Conservation (phyloP, 2,113 vertebrate genomes). For the Stomatorhinus ivindoensis region DNA sequence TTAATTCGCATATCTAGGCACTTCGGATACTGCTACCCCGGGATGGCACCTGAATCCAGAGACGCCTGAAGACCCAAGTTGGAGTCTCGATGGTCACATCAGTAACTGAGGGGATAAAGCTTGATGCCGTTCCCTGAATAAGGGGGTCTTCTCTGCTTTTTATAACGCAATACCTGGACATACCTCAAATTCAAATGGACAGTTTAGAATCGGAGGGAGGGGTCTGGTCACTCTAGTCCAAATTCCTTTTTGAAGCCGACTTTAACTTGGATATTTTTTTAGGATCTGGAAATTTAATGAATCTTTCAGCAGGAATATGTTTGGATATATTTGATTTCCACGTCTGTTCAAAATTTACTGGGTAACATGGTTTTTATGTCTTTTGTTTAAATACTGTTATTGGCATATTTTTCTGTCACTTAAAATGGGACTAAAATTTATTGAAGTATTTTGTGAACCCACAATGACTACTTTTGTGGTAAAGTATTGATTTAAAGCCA, state of each 20-base stretch:
- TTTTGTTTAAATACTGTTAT: constrained; percentile 11
- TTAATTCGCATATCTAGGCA: constrained; percentile 72
- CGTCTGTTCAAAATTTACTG: neutral
- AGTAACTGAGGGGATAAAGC: constrained; percentile 50
- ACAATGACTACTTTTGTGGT: neutral
- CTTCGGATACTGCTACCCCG: constrained; percentile 57
- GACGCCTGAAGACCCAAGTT: constrained; percentile 60
- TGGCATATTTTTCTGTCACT: constrained; percentile 5
- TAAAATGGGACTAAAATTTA: neutral
- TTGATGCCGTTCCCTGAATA: constrained; percentile 59
- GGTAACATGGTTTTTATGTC: neutral
- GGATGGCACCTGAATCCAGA: constrained; percentile 56
- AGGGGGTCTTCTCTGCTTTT: constrained; percentile 49
- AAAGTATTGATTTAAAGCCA: neutral
- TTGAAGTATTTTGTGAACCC: constrained; percentile 5
- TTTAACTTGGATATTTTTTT: neutral
- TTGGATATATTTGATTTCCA: neutral
- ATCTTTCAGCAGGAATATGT: neutral
- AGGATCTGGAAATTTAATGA: neutral
- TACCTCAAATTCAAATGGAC: constrained; percentile 47
- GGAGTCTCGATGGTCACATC: constrained; percentile 47
- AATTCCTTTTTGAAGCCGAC: neutral
- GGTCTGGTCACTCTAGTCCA: neutral
- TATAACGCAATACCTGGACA: constrained; percentile 51
- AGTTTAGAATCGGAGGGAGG: constrained; percentile 38